Percentiles rank a stretch among this genome's conserved stretches.
These are phyloP conservation scores for Chiloscyllium plagiosum DNA, from an alignment of 2,113 vertebrate genomes.

Conservation along the genomic window DNA sequence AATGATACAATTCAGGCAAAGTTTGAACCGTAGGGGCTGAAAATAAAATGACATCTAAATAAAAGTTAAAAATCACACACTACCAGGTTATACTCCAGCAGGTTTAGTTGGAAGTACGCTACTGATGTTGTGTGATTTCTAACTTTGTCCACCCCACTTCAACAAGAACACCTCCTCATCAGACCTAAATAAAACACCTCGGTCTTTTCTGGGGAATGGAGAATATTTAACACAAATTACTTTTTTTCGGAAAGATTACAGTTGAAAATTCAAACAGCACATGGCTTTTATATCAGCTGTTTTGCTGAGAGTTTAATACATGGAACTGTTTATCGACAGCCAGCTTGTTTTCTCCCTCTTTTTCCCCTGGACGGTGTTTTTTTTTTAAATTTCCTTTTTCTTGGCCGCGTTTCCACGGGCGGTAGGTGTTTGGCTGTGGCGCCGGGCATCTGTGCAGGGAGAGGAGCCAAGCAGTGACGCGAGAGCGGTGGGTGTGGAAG, in stretches of 20 bases:
- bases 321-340: background rate
- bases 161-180: too few species aligned
- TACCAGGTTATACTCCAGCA: too few species aligned
- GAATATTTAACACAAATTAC: background rate
- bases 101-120: too few species aligned
- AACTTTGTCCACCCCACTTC: too few species aligned
- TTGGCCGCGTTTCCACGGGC: background rate
- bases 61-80: too few species aligned
- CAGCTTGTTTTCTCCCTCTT: background rate
- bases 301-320: background rate
- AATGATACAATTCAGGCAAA: background rate
- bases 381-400: background rate
- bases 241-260: background rate
- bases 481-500: background rate
- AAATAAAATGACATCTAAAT: background rate
- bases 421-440: constrained; percentile 33
- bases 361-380: background rate
- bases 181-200: background rate
- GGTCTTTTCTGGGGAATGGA: background rate
- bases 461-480: constrained; percentile 24
- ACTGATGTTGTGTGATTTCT: too few species aligned
- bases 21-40: background rate
- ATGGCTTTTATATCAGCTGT: background rate
- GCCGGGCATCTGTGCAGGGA: constrained; percentile 6
- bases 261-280: background rate